A percentile compares a stretch with the other conserved stretches of the same genome.
phyloP scores from a whole-genome alignment of 2,113 vertebrate genomes.

The Rousettus leschenaultii region DNA sequence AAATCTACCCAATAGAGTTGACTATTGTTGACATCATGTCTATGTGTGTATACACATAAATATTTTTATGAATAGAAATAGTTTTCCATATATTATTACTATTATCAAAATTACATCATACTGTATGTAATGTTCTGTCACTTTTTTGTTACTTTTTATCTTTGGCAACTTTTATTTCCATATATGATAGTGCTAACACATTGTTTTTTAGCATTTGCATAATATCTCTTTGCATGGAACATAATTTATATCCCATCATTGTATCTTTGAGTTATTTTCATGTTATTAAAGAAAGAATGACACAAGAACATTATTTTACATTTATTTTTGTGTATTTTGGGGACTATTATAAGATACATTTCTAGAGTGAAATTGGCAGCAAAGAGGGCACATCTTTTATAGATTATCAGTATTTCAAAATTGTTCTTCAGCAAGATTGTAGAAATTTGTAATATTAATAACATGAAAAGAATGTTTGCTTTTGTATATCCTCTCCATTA shows the following conservation, averaged over 20 bases:
- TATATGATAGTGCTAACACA: neutral
- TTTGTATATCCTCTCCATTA: neutral
- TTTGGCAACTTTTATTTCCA: neutral
- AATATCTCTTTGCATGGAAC: neutral
- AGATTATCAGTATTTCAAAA: neutral
- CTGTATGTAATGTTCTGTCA: neutral
- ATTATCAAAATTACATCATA: neutral
- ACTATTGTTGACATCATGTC: neutral
- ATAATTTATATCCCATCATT: neutral
- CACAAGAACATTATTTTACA: neutral
- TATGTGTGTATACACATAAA: neutral
- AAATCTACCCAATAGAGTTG: neutral
- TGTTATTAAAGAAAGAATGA: neutral
- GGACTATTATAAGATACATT: neutral
- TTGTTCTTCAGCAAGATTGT: neutral
- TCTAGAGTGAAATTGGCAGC: neutral
- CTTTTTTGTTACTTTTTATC: neutral
- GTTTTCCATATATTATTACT: neutral
- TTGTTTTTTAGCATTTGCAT: neutral
- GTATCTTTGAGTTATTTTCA: neutral
- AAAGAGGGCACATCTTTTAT: neutral
- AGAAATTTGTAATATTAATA: neutral
- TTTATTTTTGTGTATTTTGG: neutral
- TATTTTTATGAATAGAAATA: neutral
- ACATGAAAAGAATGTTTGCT: neutral